Percentiles rank a stretch among this genome's conserved stretches.
Conservation (phyloP, 2,113 vertebrate species). For the Pseudorhombus dupliciocellatus region DNA sequence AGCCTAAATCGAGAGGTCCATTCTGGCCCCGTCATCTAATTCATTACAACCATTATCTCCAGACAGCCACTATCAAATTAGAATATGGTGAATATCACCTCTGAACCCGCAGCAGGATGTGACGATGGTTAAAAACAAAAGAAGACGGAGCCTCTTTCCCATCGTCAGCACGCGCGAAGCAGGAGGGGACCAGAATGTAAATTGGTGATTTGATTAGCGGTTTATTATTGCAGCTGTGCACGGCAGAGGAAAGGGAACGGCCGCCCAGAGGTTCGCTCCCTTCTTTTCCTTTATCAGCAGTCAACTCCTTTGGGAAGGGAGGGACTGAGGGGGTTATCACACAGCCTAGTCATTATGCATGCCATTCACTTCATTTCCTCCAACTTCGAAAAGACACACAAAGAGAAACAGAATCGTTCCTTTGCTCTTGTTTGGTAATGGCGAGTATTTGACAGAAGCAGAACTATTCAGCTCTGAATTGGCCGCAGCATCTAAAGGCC, state of each 20-base stretch:
- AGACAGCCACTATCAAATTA: conserved; percentile 49
- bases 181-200: conserved; percentile 72
- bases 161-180: conserved; percentile 69
- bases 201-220: conserved; percentile 80
- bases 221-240: conserved; percentile 79
- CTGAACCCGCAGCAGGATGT: conserved; percentile 36
- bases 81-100: conserved; percentile 54
- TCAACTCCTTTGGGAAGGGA: neutral
- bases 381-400: neutral
- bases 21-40: conserved; percentile 27
- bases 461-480: conserved; percentile 35
- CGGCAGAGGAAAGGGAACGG: conserved; percentile 25
- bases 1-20: neutral
- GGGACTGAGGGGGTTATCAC: conserved; percentile 1
- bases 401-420: neutral
- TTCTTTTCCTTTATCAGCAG: neutral
- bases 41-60: conserved; percentile 42
- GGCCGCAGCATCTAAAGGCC: conserved; percentile 22
- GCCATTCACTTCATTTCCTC: conserved; percentile 32
- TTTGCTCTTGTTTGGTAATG: conserved; percentile 12
- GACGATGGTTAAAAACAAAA: conserved; percentile 36
- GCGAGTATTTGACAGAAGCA: conserved; percentile 31
- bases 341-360: conserved; percentile 15
- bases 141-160: conserved; percentile 52
- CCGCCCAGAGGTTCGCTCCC: conserved; percentile 42